These are phyloP conservation scores for Cosmia pyralina DNA, from an alignment of 2,888 invertebrate genomes.

Conservation along the genomic window DNA sequence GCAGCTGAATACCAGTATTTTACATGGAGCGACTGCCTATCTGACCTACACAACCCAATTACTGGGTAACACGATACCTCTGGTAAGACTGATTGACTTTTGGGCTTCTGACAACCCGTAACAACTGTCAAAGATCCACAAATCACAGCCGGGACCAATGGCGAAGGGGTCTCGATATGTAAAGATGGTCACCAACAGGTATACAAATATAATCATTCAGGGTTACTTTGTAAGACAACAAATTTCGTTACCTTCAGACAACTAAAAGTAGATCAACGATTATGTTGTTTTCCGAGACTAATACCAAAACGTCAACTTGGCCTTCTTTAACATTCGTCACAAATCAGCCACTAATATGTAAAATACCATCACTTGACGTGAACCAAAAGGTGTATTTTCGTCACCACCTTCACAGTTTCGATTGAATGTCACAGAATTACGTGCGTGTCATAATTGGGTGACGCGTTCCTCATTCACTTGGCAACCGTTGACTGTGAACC, in stretches of 20 bases:
- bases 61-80: no score
- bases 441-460: constrained; percentile 34
- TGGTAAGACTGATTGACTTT: no score
- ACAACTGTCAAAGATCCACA: no score
- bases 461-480: constrained; percentile 4
- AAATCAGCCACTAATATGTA: background rate
- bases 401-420: constrained; percentile 8
- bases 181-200: no score
- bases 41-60: no score
- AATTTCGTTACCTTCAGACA: background rate
- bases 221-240: background rate
- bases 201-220: background rate
- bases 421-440: constrained; percentile 40
- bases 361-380: background rate
- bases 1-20: no score
- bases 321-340: no score
- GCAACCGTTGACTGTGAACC: background rate
- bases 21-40: no score
- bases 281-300: background rate
- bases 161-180: no score
- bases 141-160: no score
- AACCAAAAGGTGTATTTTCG: constrained; percentile 9
- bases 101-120: no score
- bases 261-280: background rate
- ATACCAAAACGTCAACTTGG: background rate